These are phyloP conservation scores for Uropsilus gracilis DNA, from an alignment of 2,113 vertebrate genomes.

Conservation along the genomic window DNA sequence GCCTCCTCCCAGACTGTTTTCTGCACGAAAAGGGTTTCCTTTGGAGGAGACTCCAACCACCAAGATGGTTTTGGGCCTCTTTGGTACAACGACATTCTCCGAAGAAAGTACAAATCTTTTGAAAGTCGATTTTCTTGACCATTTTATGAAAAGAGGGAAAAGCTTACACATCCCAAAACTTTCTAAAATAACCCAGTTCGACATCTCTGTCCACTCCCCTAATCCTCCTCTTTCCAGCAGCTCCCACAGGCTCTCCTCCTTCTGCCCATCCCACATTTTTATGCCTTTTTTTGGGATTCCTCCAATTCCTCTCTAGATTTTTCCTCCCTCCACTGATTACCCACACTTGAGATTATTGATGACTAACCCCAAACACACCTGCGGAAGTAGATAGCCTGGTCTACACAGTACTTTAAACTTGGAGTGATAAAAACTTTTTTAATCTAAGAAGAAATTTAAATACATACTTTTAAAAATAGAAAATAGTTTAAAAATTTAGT, in stretches of 20 bases:
- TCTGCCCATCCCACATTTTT: not conserved
- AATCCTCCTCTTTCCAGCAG: rapidly evolving
- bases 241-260: too few species aligned
- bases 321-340: not conserved
- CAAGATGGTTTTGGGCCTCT: not conserved
- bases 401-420: not conserved
- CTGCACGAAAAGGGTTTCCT: not conserved
- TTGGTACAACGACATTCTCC: not conserved
- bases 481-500: too few species aligned
- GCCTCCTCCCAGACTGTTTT: not conserved
- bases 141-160: not conserved
- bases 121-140: not conserved
- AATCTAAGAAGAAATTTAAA: too few species aligned
- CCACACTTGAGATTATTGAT: not conserved
- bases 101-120: not conserved
- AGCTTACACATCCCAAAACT: not conserved
- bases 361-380: not conserved
- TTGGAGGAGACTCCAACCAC: not conserved
- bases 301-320: not conserved
- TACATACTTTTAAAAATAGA: too few species aligned
- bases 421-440: too few species aligned
- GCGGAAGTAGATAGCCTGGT: not conserved
- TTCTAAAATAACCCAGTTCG: not conserved
- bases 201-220: not conserved
- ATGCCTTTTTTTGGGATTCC: not conserved